These are phyloP conservation scores for Gari tellinella DNA, from an alignment of 2,888 invertebrate species.

Conservation along the genomic window DNA sequence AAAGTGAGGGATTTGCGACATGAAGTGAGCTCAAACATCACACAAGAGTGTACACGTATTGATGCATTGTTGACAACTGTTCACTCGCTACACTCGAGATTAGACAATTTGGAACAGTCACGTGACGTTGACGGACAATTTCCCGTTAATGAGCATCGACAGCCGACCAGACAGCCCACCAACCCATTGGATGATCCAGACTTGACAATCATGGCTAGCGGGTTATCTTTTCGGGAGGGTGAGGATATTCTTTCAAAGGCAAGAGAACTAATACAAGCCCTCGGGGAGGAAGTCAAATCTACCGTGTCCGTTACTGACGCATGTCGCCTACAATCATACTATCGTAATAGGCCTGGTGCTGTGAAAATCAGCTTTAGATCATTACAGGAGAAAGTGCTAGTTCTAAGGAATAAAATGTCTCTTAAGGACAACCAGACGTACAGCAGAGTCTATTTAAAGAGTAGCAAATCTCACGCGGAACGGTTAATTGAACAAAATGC, in stretches of 20 bases:
- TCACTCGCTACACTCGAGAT: too few relatives aligned
- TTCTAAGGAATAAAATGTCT: neutral
- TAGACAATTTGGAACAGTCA: too few relatives aligned
- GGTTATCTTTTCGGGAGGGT: neutral
- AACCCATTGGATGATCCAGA: too few relatives aligned
- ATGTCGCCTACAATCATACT: neutral
- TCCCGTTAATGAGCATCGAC: too few relatives aligned
- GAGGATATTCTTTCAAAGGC: neutral
- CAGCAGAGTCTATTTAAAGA: neutral
- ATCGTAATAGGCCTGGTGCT: neutral
- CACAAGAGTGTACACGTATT: too few relatives aligned
- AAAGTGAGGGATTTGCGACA: too few relatives aligned
- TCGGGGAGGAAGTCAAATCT: neutral
- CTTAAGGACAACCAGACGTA: neutral
- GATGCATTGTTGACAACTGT: too few relatives aligned
- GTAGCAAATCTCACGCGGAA: slow-evolving; percentile 7
- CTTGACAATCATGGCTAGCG: slow-evolving; percentile 4
- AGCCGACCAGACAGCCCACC: too few relatives aligned
- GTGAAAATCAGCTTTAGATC: slow-evolving; percentile 2
- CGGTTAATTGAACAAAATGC: slow-evolving; percentile 3
- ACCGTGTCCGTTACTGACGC: neutral
- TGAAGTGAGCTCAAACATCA: too few relatives aligned
- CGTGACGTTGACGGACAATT: too few relatives aligned
- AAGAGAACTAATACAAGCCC: neutral
- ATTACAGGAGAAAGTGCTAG: neutral